These are phyloP conservation scores for Drosophila sproati DNA, from an alignment of 1,140 invertebrate species.

Conservation along the genomic window DNA sequence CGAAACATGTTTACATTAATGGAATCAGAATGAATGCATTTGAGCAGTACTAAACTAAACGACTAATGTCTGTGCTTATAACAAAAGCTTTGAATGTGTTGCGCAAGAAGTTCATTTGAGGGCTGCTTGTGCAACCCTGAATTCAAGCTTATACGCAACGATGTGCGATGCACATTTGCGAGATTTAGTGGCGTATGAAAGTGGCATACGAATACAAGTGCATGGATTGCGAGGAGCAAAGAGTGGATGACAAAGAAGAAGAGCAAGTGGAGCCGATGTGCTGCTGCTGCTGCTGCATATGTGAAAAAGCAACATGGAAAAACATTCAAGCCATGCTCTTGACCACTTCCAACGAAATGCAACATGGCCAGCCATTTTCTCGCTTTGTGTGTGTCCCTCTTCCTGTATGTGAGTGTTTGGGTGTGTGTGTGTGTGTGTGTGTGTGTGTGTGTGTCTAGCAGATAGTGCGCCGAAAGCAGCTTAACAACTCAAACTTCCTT, in stretches of 20 bases:
- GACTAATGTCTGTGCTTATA: background rate
- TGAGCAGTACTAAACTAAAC: background rate
- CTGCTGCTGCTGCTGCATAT: slow-evolving; percentile 22
- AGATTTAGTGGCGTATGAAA: slow-evolving; percentile 73
- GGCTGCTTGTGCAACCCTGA: slow-evolving; percentile 21
- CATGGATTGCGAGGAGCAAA: background rate
- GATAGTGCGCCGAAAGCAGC: slow-evolving; percentile 58
- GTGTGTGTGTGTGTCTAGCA: slow-evolving; percentile 16
- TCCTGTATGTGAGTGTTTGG: background rate
- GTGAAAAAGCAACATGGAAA: slow-evolving; percentile 46
- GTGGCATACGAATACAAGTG: slow-evolving; percentile 46
- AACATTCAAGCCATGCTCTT: slow-evolving; percentile 50
- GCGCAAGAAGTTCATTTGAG: background rate
- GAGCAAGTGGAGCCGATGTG: slow-evolving; percentile 7
- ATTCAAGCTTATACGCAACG: slow-evolving; percentile 23
- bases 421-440: slow-evolving; percentile 17
- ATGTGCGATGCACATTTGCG: slow-evolving; percentile 59
- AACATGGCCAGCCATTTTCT: slow-evolving; percentile 38
- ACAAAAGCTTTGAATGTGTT: background rate
- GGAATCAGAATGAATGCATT: background rate
- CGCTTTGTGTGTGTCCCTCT: no score
- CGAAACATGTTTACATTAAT: background rate
- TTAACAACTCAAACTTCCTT: slow-evolving; percentile 75
- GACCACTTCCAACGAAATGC: slow-evolving; percentile 58
- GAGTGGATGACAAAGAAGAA: background rate